Percentiles rank a stretch among this genome's conserved stretches.
phyloP scores from a whole-genome alignment of 1,140 invertebrate species.

The Doryteuthis pealeii region DNA sequence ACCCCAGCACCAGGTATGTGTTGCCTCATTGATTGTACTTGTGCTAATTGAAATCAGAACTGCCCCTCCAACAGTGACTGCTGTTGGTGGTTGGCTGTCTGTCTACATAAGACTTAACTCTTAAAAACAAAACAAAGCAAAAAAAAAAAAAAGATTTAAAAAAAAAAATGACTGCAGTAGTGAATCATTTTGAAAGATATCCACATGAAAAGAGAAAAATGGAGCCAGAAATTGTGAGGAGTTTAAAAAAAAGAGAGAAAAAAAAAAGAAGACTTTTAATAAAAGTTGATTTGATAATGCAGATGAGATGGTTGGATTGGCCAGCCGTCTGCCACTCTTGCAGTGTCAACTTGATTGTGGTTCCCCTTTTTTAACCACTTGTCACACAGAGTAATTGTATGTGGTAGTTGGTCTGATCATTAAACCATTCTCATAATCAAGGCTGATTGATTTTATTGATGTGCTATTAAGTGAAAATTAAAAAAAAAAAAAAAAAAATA shows the following conservation, averaged over 20 bases:
- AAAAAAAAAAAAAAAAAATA: neutral
- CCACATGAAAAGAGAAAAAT: neutral
- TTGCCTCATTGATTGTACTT: conserved; percentile 4
- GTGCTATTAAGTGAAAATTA: neutral
- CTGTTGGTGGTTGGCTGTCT: neutral
- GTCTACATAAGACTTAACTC: neutral
- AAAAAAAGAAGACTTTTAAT: neutral
- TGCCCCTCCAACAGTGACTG: neutral
- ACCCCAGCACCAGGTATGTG: conserved; percentile 11
- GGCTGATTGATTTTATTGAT: neutral
- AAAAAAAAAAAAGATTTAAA: neutral
- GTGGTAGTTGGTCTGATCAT: conserved; percentile 2
- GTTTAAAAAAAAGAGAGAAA: neutral
- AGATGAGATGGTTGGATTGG: neutral
- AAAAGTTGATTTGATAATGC: neutral
- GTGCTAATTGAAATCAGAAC: neutral
- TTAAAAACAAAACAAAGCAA: neutral
- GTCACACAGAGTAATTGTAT: neutral
- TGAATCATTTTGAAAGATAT: neutral
- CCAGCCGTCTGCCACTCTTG: neutral
- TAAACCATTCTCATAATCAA: conserved; percentile 6
- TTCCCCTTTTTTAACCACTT: neutral
- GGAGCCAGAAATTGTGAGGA: neutral
- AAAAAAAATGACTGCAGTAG: neutral
- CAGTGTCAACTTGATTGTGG: neutral